Conservation (phyloP, 1,140 invertebrate genomes). For the Eupristina koningsbergeri region DNA sequence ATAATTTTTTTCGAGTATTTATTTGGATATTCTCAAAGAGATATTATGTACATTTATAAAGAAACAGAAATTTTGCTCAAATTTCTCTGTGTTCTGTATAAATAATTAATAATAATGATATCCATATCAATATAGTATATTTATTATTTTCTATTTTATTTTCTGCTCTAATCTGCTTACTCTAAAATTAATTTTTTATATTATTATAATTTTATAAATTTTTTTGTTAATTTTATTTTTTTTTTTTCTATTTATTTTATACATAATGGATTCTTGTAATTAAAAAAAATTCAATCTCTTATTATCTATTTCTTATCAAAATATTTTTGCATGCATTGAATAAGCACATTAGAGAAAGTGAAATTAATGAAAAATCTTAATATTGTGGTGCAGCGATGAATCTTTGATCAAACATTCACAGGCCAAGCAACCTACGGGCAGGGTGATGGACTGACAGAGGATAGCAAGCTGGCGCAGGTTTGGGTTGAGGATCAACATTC, state of each 20-base stretch:
- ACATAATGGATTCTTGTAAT: too few species aligned
- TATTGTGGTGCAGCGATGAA: constrained; percentile 10
- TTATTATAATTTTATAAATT: not conserved
- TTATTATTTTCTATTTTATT: not conserved
- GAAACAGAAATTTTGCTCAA: too few species aligned
- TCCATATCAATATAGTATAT: not conserved
- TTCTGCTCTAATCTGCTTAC: not conserved
- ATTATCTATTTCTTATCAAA: not conserved
- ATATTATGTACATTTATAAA: too few species aligned
- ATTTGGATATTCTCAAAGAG: too few species aligned
- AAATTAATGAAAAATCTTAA: not conserved
- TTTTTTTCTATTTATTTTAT: too few species aligned
- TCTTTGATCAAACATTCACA: constrained; percentile 42
- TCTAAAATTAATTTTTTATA: not conserved
- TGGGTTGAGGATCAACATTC: constrained; percentile 51
- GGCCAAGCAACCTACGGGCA: constrained; percentile 56
- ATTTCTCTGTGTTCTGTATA: too few species aligned
- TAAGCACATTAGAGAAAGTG: not conserved
- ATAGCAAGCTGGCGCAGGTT: constrained; percentile 49
- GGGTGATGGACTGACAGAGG: constrained; percentile 66
- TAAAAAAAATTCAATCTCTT: not conserved
- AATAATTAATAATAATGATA: too few species aligned
- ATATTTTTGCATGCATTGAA: not conserved
- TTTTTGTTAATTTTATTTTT: not conserved
- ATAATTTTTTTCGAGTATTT: not conserved